Evolutionary conservation across 2,113 vertebrate genomes (phyloP), one percentile per base, ranked within the genome.

Genomic region (Echinops telfairi): DNA sequence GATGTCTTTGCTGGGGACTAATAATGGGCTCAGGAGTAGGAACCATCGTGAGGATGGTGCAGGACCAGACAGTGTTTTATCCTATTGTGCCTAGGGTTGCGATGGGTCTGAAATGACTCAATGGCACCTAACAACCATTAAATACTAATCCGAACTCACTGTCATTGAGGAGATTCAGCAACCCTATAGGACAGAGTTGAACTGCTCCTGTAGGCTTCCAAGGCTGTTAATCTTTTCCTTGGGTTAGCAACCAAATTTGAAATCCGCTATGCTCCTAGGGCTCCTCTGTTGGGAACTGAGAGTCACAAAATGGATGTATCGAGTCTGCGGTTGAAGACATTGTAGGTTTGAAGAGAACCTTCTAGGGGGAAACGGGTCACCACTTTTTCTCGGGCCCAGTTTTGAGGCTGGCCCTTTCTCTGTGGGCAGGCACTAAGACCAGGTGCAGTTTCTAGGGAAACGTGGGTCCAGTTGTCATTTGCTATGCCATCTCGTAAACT

Each of bases 401-500:
- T 91, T 66, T 89, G 60, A 96, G 62, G 80, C 66, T 91, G 58
- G 23, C 47, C 76, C 6, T 47, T 17, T 82, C 66, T 53, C 47
- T 53, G 47, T 53, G 47, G 9, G 12, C 47, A 53, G 47, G 47
- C 9, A 53, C 12, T 85, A 71, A 78, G 25, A 25, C 43, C 75
- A 40, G 43, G 58, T 94, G 47, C 5, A 62, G 22, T 91, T 82
- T 93, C 81, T 87, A 91, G 20, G 10, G 81, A 22, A 11, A 75
- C 53, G 17, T 87, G 60, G 23, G 71, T 81, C 58, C 73, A 92
- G 12, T 64, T 88, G 6, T 83, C 88, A 85, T 22, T 93, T 93
- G 43, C 22, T 71, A 53, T 60, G n/a, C 71, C 66, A 85, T 82
- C 79, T 77, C 43, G 8, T 70, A 86, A 95, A n/a, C 23, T 62